Base-by-base conservation (phyloP, 2,797 vertebrate species). In the Brachyrhaphis roseni region DNA sequence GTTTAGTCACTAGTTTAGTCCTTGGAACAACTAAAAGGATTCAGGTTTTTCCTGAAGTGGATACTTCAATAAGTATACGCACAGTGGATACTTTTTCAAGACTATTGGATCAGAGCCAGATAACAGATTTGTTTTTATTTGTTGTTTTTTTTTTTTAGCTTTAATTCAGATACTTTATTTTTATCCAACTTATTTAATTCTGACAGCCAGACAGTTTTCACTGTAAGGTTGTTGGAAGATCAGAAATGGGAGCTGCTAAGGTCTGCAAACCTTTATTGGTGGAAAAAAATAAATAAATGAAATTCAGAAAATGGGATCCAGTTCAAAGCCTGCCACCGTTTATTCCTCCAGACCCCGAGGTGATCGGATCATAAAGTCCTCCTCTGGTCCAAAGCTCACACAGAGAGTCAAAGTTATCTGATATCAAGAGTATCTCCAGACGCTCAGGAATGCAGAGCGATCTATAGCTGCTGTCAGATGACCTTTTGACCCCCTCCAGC, bases 401-500 rank as follows among this genome's bases (percentile, higher is more conserved):
- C 45, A 66, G 78, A 2, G 46, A 85, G 47, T 82, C 84, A 20
- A 74, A 72, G 87, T 86, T 81, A 82, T 91, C 89, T 74, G 0
- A 87, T 89, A 88, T 88, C 84, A 84, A 85, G n/a, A 89, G 85
- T 18, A 74, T 72, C 80, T 20, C 16, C 82, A 76, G 87, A 84
- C 43, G 0, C 7, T 74, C 73, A 66, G 88, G 89, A 89, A 92
- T 83, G 88, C 76, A 2, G 46, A 71, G 74, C 8, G 4, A 66
- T 80, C 66, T 4, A 64, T 3, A 82, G 53, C 76, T 66, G 78
- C 81, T 75, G 84, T 88, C 86, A 86, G 39, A 6, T 15, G 86
- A 91, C 90, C 79, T 79, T 59, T 10, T 82, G 85, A 88, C 82
- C 83, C 86, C 82, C 78, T 80, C 82, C 92, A 88, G 90, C 86